These are phyloP conservation scores for Melinaea menophilus DNA, from an alignment of 2,888 invertebrate genomes.

Conservation along the genomic window DNA sequence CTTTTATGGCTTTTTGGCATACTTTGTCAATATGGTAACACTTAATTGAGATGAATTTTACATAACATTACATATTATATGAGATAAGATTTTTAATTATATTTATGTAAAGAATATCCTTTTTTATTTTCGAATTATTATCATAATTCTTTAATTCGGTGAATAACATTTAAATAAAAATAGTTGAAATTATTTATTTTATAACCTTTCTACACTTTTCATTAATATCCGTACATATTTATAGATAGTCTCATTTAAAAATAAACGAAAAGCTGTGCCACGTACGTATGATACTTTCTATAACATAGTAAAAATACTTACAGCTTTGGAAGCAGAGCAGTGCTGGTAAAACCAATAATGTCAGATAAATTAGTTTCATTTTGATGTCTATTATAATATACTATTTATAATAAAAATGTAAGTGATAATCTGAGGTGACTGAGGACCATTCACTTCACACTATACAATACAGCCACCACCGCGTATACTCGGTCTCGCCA, in stretches of 20 bases:
- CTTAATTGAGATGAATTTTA: no score
- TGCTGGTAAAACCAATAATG: slow-evolving; percentile 82
- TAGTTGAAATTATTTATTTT: neutral
- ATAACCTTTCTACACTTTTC: neutral
- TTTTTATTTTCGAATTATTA: no score
- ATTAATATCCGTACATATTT: slow-evolving; percentile 16
- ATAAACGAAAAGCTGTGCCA: slow-evolving; percentile 56
- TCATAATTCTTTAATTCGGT: neutral
- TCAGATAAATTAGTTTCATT: slow-evolving; percentile 84
- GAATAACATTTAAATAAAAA: neutral
- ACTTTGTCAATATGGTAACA: no score
- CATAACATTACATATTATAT: no score
- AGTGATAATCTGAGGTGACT: slow-evolving; percentile 50
- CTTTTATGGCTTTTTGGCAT: no score
- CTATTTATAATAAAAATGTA: slow-evolving; percentile 40
- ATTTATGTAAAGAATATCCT: no score
- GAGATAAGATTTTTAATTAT: no score
- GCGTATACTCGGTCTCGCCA: slow-evolving; percentile 41
- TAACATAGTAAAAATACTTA: slow-evolving; percentile 69
- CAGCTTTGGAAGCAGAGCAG: slow-evolving; percentile 84
- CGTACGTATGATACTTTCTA: slow-evolving; percentile 53
- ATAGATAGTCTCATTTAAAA: slow-evolving; percentile 52
- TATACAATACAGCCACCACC: slow-evolving; percentile 54
- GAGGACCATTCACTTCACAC: slow-evolving; percentile 67
- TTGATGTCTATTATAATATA: slow-evolving; percentile 46